Evolutionary conservation across 1,140 invertebrate species (phyloP).

Genomic region (Coenobita brevimanus): DNA sequence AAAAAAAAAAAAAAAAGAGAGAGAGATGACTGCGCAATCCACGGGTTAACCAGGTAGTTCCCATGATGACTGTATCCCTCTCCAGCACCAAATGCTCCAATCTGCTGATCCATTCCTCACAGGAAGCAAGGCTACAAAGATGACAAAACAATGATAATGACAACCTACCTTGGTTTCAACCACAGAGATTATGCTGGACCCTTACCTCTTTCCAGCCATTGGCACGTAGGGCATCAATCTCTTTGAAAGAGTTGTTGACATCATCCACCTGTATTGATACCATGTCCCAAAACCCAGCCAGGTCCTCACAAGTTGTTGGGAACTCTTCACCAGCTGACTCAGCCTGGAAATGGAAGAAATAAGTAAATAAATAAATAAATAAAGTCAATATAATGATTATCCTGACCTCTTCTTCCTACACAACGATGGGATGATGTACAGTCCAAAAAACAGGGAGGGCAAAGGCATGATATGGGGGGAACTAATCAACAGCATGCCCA

Average conservation of each 20-base stretch:
- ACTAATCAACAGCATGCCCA: no score
- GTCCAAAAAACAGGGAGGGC: no score
- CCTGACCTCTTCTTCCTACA: background rate
- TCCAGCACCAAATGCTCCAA: background rate
- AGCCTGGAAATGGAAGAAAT: constrained; percentile 9
- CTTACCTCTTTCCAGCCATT: constrained; percentile 81
- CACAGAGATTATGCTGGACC: no score
- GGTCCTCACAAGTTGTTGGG: constrained; percentile 89
- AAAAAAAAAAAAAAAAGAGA: no score
- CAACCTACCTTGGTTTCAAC: no score
- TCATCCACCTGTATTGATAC: constrained; percentile 91
- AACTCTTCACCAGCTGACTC: constrained; percentile 81
- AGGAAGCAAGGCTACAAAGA: background rate
- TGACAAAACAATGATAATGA: background rate
- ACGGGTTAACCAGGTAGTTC: no score
- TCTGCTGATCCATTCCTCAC: background rate
- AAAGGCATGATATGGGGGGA: no score
- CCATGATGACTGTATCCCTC: no score
- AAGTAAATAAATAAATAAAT: background rate
- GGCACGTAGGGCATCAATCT: constrained; percentile 81
- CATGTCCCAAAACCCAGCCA: constrained; percentile 98
- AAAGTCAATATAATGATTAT: background rate
- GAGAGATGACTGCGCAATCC: no score
- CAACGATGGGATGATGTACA: no score
- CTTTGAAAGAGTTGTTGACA: constrained; percentile 85